Evolutionary conservation across 2,888 invertebrate genomes (phyloP), one percentile per base, ranked within the genome.

Genomic region (Ochropacha duplaris): DNA sequence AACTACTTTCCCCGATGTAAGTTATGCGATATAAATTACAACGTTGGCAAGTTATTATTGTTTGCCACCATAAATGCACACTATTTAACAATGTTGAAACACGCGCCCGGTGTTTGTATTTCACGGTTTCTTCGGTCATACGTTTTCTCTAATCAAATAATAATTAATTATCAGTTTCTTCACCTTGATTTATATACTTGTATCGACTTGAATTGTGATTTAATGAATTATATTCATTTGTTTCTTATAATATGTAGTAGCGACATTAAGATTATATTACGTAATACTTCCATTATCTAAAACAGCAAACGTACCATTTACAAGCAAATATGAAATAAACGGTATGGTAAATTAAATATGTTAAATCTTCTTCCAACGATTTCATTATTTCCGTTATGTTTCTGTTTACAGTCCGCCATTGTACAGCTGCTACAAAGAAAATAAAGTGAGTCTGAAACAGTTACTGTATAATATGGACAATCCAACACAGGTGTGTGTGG

Each of bases 1-100:
- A 79, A 82, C 83, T 86, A 86, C 88, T 91, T 91, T 91, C 91
- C 81, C 88, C 80, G 73, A 75, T 73, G 77, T 75, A 62, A 76
- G 71, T 81, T 79, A 82, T 83, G 80, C 74, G 76, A 77, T 83
- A 81, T 79, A 83, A 83, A 87, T 87, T 86, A 76, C 72, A 74
- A 65, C 63, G 78, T 71, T 68, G 62, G 72, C 68, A 65, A 71
- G 68, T 74, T 71, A 68, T 69, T 73, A 63, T 66, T 67, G 75
- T 67, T 64, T 64, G 66, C 59, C 57, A 57, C 57, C 55, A 54
- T 63, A 57, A 59, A 54, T 56, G 28, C 34, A 55, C 52, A 49
- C 58, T 57, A 61, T 66, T 62, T 65, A 68, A 26, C n/a, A 68
- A 61, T 61, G 64, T 61, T 57, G 49, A 57, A 60, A 62, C 72